Percentiles rank a stretch among this genome's conserved stretches.
Evolutionary conservation across 2,888 invertebrate genomes (phyloP).

Genomic region (Nephrotoma guestfalica): DNA sequence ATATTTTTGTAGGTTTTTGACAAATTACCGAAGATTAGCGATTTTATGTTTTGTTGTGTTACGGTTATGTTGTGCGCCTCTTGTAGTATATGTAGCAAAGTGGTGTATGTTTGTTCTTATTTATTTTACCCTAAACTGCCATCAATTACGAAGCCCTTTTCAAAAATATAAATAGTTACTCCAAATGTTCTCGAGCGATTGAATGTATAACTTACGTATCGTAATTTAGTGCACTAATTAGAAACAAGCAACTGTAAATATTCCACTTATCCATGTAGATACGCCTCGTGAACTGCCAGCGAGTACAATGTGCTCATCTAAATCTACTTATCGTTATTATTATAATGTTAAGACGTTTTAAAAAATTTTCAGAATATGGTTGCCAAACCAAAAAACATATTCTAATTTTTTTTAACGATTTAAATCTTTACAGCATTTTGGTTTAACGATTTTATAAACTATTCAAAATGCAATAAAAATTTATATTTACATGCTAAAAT

Average conservation of each 20-base stretch:
- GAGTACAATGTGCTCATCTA: neutral
- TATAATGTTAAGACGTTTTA: neutral
- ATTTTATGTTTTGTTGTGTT: neutral
- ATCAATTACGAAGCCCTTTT: neutral
- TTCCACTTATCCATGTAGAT: neutral
- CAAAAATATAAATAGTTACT: neutral
- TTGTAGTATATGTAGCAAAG: neutral
- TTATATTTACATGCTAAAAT: neutral
- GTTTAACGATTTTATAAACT: neutral
- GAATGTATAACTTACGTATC: neutral
- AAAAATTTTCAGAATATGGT: no score
- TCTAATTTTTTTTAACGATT: neutral
- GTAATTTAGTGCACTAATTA: neutral
- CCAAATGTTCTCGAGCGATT: neutral
- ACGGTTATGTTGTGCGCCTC: neutral
- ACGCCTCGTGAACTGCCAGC: neutral
- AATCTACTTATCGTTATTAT: neutral
- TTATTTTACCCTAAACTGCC: neutral
- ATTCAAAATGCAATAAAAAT: neutral
- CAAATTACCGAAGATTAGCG: neutral
- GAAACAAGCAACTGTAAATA: neutral
- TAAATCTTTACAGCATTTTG: neutral
- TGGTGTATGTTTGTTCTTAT: neutral
- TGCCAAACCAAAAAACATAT: neutral
- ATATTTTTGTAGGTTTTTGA: neutral